Conservation (phyloP, 2,888 invertebrate species). For the Drosophila birchii region DNA sequence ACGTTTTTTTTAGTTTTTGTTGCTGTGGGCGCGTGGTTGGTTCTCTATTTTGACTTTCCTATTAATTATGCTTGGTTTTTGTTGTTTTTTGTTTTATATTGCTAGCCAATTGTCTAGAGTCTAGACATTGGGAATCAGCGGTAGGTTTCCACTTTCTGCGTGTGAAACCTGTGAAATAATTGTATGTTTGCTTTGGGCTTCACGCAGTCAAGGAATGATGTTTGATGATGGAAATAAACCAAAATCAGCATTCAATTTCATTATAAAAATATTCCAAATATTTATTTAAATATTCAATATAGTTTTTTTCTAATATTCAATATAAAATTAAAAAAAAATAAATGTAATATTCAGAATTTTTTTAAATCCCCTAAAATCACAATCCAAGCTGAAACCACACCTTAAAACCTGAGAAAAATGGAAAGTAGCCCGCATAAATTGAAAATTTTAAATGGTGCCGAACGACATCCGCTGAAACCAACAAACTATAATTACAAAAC, state of each 20-base stretch:
- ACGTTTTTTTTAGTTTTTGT: conserved; percentile 9
- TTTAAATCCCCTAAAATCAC: not conserved
- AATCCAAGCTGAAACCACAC: not conserved
- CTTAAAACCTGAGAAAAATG: conserved; percentile 12
- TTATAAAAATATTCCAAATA: not conserved
- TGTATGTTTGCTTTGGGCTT: conserved; percentile 22
- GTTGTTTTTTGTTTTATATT: conserved; percentile 4
- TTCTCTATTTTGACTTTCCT: conserved; percentile 12
- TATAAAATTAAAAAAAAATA: too few species aligned
- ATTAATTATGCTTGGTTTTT: conserved; percentile 18
- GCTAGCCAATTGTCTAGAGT: conserved; percentile 23
- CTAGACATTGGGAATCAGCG: conserved; percentile 20
- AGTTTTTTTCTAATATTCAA: not conserved
- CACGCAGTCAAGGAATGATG: conserved; percentile 25
- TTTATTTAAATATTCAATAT: not conserved
- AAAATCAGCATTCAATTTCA: not conserved
- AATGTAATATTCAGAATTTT: not conserved
- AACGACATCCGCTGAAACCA: conserved; percentile 40
- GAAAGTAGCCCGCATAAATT: conserved; percentile 49
- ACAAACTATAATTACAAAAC: conserved; percentile 35
- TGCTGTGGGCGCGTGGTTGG: conserved; percentile 26
- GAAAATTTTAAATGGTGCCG: conserved; percentile 36
- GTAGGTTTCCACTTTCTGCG: conserved; percentile 19
- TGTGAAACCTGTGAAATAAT: conserved; percentile 17
- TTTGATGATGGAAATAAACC: conserved; percentile 10